phyloP scores from a whole-genome alignment of 1,140 invertebrate species.

The Sipha flava region DNA sequence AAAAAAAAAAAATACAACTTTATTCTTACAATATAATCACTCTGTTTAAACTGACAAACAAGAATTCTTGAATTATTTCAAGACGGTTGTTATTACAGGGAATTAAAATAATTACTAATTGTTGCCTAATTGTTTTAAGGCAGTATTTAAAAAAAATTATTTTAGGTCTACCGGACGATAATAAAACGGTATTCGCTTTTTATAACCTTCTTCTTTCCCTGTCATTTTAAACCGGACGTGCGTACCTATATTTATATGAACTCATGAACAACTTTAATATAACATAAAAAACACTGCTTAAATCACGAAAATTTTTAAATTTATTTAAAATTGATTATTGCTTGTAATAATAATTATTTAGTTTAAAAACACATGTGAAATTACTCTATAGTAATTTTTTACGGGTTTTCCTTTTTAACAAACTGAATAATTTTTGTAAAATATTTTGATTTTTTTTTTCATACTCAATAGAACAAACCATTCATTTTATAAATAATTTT shows the following conservation, averaged over 20 bases:
- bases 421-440: too few species aligned
- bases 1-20: neutral
- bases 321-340: neutral
- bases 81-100: neutral
- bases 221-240: neutral
- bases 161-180: neutral
- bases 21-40: neutral
- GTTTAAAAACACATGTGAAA: too few species aligned
- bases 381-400: too few species aligned
- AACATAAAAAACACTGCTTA: neutral
- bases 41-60: neutral
- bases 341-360: too few species aligned
- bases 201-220: neutral
- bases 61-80: neutral
- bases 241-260: neutral
- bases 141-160: slow-evolving; percentile 9
- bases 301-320: neutral
- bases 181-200: neutral
- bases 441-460: too few species aligned
- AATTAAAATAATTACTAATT: slow-evolving; percentile 30
- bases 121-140: slow-evolving; percentile 6
- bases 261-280: neutral
- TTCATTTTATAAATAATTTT: too few species aligned
- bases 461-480: too few species aligned
- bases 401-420: too few species aligned